These are phyloP conservation scores for Laticauda laticaudata DNA, from an alignment of 2,113 vertebrate species.

Conservation along the genomic window DNA sequence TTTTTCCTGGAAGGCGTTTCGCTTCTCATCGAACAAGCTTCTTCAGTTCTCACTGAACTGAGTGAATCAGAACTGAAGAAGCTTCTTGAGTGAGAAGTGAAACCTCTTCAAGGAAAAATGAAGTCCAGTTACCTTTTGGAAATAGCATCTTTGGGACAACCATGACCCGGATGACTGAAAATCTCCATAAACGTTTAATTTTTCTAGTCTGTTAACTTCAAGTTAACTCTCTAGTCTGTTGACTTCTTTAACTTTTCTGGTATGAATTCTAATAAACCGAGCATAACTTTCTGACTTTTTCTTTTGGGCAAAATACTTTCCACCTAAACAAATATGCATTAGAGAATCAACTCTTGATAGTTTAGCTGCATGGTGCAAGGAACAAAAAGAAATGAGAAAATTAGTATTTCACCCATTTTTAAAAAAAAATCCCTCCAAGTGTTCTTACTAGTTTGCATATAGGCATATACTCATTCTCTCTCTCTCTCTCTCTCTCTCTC, in stretches of 20 bases:
- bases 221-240: neutral
- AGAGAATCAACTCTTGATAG: neutral
- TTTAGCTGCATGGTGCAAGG: neutral
- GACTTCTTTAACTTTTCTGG: neutral
- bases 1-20: neutral
- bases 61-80: neutral
- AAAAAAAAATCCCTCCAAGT: neutral
- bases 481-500: neutral
- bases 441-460: neutral
- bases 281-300: fast-evolving
- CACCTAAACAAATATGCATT: neutral
- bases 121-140: neutral
- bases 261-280: neutral
- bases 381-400: neutral
- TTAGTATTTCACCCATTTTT: neutral
- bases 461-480: neutral
- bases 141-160: neutral
- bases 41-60: neutral
- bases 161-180: neutral
- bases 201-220: neutral
- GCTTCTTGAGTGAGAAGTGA: neutral
- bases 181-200: neutral
- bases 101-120: neutral
- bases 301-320: neutral
- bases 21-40: neutral